Conservation (phyloP, 2,888 invertebrate species). For the Timandra comae region DNA sequence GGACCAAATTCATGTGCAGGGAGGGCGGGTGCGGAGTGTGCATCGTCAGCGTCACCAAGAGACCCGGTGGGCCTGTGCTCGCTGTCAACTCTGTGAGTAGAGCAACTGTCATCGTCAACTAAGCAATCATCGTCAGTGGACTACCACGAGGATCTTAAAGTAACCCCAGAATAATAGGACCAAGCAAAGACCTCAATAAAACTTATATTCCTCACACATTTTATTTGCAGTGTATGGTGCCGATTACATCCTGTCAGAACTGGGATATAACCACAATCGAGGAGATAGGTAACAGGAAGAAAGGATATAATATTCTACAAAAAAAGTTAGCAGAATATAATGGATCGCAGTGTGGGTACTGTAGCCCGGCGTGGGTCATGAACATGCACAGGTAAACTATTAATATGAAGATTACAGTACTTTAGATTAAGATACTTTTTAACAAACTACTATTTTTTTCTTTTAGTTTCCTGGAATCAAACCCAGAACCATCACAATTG, state of each 20-base stretch:
- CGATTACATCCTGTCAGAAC: slow-evolving; percentile 69
- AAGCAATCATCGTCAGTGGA: too few species aligned
- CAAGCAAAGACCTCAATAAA: too few species aligned
- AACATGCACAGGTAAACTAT: slow-evolving; percentile 50
- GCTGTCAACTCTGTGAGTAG: slow-evolving; percentile 79
- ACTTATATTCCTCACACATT: too few species aligned
- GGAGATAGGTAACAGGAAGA: slow-evolving; percentile 78
- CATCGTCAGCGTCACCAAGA: slow-evolving; percentile 56
- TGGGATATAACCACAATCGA: slow-evolving; percentile 84
- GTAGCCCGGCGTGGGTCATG: slow-evolving; percentile 61
- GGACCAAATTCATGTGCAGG: slow-evolving; percentile 82
- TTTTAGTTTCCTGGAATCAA: slow-evolving; percentile 55
- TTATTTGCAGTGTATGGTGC: slow-evolving; percentile 60
- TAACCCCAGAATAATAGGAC: too few species aligned
- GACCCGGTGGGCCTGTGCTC: slow-evolving; percentile 38
- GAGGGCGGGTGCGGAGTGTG: slow-evolving; percentile 84
- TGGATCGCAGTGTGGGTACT: slow-evolving; percentile 83
- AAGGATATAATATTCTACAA: slow-evolving; percentile 80
- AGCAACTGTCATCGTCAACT: too few species aligned
- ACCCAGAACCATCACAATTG: slow-evolving; percentile 70
- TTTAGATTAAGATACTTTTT: too few species aligned
- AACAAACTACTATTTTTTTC: too few species aligned
- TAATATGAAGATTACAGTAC: too few species aligned
- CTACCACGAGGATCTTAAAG: too few species aligned
- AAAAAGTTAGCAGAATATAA: slow-evolving; percentile 73